Conservation (phyloP, 2,797 vertebrate species). For the Gambelia wislizenii region DNA sequence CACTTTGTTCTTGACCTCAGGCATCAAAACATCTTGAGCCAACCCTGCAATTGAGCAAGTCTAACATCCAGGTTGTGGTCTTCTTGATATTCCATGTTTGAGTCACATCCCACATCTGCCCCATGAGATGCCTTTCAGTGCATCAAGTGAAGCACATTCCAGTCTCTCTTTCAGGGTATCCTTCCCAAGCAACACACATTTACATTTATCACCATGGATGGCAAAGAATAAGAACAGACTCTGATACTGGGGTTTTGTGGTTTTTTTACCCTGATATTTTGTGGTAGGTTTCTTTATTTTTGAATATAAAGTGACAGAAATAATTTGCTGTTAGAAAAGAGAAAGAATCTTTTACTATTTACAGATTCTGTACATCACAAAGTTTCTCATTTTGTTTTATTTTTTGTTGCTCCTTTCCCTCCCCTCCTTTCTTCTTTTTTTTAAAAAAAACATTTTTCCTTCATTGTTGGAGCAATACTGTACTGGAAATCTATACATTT, state of each 20-base stretch:
- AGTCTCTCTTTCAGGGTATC: constrained; percentile 34
- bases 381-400: constrained; percentile 73
- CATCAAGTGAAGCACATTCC: constrained; percentile 4
- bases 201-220: constrained; percentile 34
- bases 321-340: constrained; percentile 88
- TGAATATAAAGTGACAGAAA: constrained; percentile 89
- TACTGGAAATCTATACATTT: constrained; percentile 82
- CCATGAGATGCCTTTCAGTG: neutral
- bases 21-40: neutral
- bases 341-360: constrained; percentile 86
- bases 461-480: constrained; percentile 77
- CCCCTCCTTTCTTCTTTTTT: neutral
- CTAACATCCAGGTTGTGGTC: neutral
- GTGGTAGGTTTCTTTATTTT: constrained; percentile 86
- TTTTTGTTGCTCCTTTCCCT: constrained; percentile 63
- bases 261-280: constrained; percentile 82
- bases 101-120: neutral
- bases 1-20: neutral
- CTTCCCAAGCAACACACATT: constrained; percentile 39
- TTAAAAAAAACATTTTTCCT: constrained; percentile 63
- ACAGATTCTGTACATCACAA: constrained; percentile 85
- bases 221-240: constrained; percentile 64
- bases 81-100: neutral
- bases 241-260: constrained; percentile 62
- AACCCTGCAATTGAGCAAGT: neutral